Percentiles rank a stretch among this genome's conserved stretches.
phyloP scores from a whole-genome alignment of 2,113 vertebrate genomes.

The Nyctereutes procyonoides region DNA sequence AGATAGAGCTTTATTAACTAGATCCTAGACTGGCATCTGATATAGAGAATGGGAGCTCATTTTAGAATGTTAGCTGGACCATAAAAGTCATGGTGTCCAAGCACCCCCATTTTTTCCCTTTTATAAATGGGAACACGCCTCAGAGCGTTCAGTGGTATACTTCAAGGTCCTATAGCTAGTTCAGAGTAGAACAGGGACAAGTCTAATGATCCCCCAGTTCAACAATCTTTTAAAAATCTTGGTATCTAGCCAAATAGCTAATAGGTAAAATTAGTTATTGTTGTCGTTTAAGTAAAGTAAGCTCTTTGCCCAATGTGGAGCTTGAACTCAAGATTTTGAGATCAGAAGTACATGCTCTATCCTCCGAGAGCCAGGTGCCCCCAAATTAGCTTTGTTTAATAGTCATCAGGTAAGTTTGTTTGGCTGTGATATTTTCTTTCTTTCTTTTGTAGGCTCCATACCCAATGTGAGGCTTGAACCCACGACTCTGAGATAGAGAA shows the following conservation, averaged over 20 bases:
- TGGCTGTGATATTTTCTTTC: background rate
- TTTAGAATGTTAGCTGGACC: constrained; percentile 29
- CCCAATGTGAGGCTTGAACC: background rate
- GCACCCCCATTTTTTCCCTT: background rate
- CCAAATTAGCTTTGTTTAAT: background rate
- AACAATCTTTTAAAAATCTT: background rate
- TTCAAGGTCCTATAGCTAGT: background rate
- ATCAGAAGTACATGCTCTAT: background rate
- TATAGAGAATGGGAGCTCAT: background rate
- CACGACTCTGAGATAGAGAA: background rate
- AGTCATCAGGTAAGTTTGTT: background rate
- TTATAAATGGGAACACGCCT: background rate
- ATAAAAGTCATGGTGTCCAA: background rate
- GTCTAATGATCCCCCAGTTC: background rate
- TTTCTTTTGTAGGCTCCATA: background rate
- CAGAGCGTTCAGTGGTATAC: background rate
- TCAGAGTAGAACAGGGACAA: background rate
- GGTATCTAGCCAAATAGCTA: background rate
- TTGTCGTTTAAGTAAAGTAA: background rate
- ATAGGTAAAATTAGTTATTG: background rate
- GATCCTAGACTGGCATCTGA: background rate
- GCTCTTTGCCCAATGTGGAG: background rate
- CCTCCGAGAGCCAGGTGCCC: background rate
- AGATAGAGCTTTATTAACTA: background rate
- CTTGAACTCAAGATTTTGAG: background rate